Evolutionary conservation across 2,888 invertebrate genomes (phyloP).

Genomic region (Anaspis maculata): DNA sequence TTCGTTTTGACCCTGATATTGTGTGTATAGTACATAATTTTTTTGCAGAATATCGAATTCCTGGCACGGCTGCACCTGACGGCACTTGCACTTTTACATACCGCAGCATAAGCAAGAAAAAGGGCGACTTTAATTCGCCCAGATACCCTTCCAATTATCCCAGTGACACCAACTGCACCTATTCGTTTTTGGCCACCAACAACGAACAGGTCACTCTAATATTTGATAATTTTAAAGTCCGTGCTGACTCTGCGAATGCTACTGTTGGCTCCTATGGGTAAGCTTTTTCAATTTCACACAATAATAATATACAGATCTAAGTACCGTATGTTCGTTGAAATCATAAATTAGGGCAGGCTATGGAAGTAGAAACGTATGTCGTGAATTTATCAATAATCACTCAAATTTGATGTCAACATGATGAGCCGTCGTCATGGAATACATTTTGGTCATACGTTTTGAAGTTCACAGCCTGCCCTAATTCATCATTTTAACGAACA

Average conservation of each 20-base stretch:
- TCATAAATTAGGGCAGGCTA: no score
- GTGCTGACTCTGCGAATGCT: conserved; percentile 71
- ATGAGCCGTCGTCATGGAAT: no score
- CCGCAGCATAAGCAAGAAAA: conserved; percentile 75
- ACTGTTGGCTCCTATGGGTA: conserved; percentile 70
- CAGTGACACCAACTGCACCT: conserved; percentile 89
- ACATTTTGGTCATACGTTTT: no score
- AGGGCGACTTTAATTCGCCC: conserved; percentile 91
- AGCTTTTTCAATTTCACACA: no score
- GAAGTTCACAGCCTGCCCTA: no score
- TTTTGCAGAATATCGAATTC: conserved; percentile 77
- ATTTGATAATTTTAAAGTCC: conserved; percentile 86
- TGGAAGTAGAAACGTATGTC: no score
- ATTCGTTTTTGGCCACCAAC: conserved; percentile 76
- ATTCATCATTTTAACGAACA: no score
- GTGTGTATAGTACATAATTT: conserved; percentile 1
- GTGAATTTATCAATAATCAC: no score
- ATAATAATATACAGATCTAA: no score
- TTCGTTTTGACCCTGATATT: no score
- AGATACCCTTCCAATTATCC: conserved; percentile 96
- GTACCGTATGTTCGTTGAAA: no score
- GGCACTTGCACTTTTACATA: conserved; percentile 90
- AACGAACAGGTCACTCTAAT: conserved; percentile 86
- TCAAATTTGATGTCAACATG: no score
- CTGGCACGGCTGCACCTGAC: conserved; percentile 87